phyloP scores from a whole-genome alignment of 2,113 vertebrate genomes.

The Ginglymostoma cirratum region DNA sequence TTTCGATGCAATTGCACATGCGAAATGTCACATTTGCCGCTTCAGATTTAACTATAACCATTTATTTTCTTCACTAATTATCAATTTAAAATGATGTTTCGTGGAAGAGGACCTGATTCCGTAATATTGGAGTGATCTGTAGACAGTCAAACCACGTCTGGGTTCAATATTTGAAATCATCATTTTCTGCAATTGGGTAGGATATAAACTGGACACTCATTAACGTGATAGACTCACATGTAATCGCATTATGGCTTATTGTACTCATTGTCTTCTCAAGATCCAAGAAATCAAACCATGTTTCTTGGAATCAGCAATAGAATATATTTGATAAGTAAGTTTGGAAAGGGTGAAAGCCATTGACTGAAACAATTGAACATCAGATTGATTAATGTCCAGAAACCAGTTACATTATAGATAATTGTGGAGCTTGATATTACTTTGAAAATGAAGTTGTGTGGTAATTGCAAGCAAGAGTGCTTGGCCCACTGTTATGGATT shows the following conservation, averaged over 20 bases:
- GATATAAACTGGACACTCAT: neutral
- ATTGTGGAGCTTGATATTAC: neutral
- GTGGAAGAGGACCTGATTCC: neutral
- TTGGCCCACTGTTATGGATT: neutral
- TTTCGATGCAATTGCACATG: neutral
- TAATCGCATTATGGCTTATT: neutral
- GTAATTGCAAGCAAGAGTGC: slow-evolving; percentile 4
- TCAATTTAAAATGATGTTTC: neutral
- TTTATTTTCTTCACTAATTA: neutral
- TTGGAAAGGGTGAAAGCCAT: neutral
- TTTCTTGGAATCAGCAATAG: neutral
- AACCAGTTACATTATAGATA: neutral
- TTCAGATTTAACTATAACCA: neutral
- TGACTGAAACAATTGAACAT: neutral
- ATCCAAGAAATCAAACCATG: neutral
- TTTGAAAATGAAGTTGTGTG: slow-evolving; percentile 21
- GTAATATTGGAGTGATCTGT: neutral
- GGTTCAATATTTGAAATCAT: neutral
- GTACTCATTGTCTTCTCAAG: slow-evolving; percentile 1
- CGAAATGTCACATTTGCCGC: neutral
- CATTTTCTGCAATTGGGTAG: neutral
- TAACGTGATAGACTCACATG: neutral
- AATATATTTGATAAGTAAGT: neutral
- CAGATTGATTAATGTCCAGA: neutral
- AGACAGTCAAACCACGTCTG: neutral